phyloP scores from a whole-genome alignment of 2,113 vertebrate species.

The Nothoprocta pentlandii region DNA sequence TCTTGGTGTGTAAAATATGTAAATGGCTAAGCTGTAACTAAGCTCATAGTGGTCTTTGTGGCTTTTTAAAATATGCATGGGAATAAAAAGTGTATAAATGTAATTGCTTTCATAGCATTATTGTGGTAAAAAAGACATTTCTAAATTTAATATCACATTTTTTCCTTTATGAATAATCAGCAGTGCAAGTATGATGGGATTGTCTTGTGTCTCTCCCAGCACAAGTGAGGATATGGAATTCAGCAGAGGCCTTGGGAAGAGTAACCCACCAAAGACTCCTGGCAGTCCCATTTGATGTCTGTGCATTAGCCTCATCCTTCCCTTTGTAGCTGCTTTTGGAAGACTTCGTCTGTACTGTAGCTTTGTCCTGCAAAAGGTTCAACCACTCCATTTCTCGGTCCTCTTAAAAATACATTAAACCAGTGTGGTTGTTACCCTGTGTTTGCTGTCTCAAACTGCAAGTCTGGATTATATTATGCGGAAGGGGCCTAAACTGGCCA shows the following conservation, averaged over 20 bases:
- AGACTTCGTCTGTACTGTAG: not conserved
- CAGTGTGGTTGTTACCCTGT: not conserved
- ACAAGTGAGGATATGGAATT: not conserved
- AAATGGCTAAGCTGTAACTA: not conserved
- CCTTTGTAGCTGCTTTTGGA: conserved; percentile 24
- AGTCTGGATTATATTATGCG: not conserved
- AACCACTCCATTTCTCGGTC: conserved; percentile 18
- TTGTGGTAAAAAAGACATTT: conserved; percentile 26
- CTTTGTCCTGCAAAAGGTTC: not conserved
- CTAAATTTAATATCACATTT: not conserved
- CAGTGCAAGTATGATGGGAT: not conserved
- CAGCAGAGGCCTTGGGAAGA: not conserved
- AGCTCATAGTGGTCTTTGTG: not conserved
- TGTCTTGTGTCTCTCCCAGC: not conserved
- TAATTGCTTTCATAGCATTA: conserved; percentile 6
- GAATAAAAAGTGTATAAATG: not conserved
- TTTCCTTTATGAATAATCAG: not conserved
- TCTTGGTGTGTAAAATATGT: not conserved
- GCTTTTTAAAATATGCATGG: not conserved
- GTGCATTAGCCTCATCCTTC: not conserved
- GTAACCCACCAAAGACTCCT: not conserved
- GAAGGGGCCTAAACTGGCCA: not conserved
- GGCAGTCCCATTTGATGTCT: not conserved
- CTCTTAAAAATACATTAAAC: conserved; percentile 61
- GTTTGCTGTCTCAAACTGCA: conserved; percentile 12